These are phyloP conservation scores for Nemotelus nigrinus DNA, from an alignment of 2,888 invertebrate species.

Conservation along the genomic window DNA sequence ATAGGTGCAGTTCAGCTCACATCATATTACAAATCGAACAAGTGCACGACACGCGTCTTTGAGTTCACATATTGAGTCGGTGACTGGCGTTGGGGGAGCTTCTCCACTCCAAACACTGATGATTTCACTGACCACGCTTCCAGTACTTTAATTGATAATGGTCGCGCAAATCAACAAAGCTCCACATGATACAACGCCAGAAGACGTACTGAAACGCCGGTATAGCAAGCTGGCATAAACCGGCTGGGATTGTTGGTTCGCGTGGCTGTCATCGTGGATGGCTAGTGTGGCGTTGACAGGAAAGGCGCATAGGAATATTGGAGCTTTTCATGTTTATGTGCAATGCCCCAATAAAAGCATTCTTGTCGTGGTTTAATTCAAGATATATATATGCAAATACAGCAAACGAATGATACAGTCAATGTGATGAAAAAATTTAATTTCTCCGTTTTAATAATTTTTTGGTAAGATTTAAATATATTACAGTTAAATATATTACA, in stretches of 20 bases:
- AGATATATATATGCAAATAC: not conserved
- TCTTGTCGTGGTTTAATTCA: slow-evolving; percentile 5
- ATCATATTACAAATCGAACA: slow-evolving; percentile 13
- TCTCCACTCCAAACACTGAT: not conserved
- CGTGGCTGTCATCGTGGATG: too few species aligned
- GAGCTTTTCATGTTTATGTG: slow-evolving; percentile 31
- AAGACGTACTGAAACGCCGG: slow-evolving; percentile 15
- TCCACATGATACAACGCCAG: slow-evolving; percentile 3
- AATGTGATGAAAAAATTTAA: not conserved
- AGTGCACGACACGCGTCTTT: slow-evolving; percentile 10
- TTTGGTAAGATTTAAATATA: too few species aligned
- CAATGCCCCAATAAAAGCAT: slow-evolving; percentile 22
- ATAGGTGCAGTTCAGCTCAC: slow-evolving; percentile 31
- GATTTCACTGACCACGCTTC: slow-evolving; percentile 22
- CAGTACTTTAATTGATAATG: not conserved
- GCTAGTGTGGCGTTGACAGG: not conserved
- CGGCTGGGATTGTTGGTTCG: slow-evolving; percentile 1
- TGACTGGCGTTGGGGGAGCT: not conserved
- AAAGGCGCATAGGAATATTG: slow-evolving; percentile 2
- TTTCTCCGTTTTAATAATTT: too few species aligned
- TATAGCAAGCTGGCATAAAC: slow-evolving; percentile 7
- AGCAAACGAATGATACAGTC: not conserved
- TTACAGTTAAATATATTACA: too few species aligned
- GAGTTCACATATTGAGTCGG: not conserved
- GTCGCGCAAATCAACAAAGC: not conserved